These are phyloP conservation scores for Penaeus japonicus DNA, from an alignment of 1,140 invertebrate species.

Conservation along the genomic window DNA sequence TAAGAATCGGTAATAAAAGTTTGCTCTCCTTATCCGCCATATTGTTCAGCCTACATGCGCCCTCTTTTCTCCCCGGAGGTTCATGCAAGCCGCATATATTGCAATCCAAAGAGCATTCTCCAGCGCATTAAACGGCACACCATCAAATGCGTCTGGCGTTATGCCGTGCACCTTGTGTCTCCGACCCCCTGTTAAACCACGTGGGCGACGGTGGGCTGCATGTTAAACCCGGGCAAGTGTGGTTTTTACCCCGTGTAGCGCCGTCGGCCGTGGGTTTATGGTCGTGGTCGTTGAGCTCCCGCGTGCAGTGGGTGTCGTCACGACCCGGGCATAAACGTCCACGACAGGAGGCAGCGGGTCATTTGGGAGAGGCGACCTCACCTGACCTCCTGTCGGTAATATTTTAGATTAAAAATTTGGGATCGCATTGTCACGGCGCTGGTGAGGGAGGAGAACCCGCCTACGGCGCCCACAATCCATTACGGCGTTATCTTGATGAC, in stretches of 20 bases:
- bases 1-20: too few relatives aligned
- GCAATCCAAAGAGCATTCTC: too few relatives aligned
- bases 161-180: too few relatives aligned
- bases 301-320: constrained; percentile 48
- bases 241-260: background rate
- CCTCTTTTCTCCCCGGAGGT: too few relatives aligned
- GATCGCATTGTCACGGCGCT: constrained; percentile 32
- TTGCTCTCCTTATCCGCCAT: too few relatives aligned
- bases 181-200: too few relatives aligned
- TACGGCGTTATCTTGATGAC: too few relatives aligned
- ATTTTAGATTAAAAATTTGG: constrained; percentile 49
- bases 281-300: constrained; percentile 7
- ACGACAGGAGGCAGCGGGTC: constrained; percentile 24
- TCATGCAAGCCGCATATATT: too few relatives aligned
- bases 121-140: too few relatives aligned
- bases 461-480: too few relatives aligned
- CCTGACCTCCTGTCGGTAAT: constrained; percentile 38
- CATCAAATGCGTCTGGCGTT: too few relatives aligned
- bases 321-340: constrained; percentile 37
- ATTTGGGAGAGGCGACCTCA: constrained; percentile 16
- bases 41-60: too few relatives aligned
- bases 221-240: background rate
- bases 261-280: background rate
- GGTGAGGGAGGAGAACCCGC: background rate
- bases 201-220: background rate